Percentiles rank a stretch among this genome's conserved stretches.
phyloP scores from a whole-genome alignment of 2,888 invertebrate species.

The Philaethria dido region DNA sequence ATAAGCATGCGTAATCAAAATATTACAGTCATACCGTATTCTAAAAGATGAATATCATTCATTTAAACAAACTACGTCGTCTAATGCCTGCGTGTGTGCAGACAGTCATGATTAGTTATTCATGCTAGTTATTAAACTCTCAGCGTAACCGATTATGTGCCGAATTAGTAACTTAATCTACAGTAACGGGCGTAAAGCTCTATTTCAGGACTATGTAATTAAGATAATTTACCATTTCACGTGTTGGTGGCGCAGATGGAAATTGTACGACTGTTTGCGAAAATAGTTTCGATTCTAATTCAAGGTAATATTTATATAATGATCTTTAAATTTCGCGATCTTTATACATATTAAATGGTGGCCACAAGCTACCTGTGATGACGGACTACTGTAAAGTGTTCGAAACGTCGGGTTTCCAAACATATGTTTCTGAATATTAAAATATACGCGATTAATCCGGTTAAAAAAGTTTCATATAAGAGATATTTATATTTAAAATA shows the following conservation, averaged over 20 bases:
- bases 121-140: slow-evolving; percentile 31
- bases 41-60: slow-evolving; percentile 1
- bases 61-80: slow-evolving; percentile 5
- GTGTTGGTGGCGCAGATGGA: neutral
- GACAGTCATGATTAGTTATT: slow-evolving; percentile 25
- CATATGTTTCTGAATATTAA: too few relatives aligned
- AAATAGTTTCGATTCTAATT: neutral
- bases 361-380: too few relatives aligned
- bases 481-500: too few relatives aligned
- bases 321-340: too few relatives aligned
- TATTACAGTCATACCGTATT: neutral
- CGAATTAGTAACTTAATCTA: slow-evolving; percentile 32
- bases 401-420: too few relatives aligned
- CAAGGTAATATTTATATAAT: neutral
- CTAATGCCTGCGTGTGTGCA: slow-evolving; percentile 15
- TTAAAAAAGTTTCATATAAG: too few relatives aligned
- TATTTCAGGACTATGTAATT: slow-evolving; percentile 22
- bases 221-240: slow-evolving; percentile 12
- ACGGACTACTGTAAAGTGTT: too few relatives aligned
- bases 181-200: slow-evolving; percentile 19
- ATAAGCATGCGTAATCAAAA: neutral
- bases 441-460: too few relatives aligned
- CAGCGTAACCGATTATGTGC: slow-evolving; percentile 30
- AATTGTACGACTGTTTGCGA: neutral
- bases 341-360: too few relatives aligned